phyloP scores from a whole-genome alignment of 1,140 invertebrate species.

The Cheumatopsyche charites region DNA sequence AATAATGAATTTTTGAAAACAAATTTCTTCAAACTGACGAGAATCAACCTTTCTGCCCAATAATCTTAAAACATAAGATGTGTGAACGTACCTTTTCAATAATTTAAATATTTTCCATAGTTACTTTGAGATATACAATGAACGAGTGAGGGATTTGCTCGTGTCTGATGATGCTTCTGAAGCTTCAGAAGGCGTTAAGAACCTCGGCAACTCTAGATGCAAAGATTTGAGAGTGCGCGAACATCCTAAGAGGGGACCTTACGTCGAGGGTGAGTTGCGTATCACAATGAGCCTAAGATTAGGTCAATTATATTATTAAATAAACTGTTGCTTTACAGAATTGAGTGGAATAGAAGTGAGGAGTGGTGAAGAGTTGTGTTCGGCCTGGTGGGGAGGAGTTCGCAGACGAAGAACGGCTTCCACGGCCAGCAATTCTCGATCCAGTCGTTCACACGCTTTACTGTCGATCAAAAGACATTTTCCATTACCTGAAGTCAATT shows the following conservation, averaged over 20 bases:
- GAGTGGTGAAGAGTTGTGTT: conserved; percentile 56
- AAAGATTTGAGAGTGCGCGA: conserved; percentile 80
- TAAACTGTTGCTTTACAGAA: conserved; percentile 53
- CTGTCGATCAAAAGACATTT: conserved; percentile 59
- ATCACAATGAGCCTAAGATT: too few relatives aligned
- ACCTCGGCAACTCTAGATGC: conserved; percentile 44
- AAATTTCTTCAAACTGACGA: too few relatives aligned
- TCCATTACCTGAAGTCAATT: conserved; percentile 59
- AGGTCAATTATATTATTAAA: too few relatives aligned
- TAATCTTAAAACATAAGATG: not conserved
- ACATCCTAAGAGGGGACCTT: conserved; percentile 86
- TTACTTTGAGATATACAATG: conserved; percentile 88
- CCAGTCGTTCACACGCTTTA: conserved; percentile 71
- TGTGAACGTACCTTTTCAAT: not conserved
- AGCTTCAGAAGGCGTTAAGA: not conserved
- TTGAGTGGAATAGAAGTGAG: conserved; percentile 62
- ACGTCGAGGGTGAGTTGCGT: conserved; percentile 76
- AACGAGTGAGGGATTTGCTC: conserved; percentile 79
- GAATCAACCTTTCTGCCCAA: too few relatives aligned
- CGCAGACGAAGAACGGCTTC: conserved; percentile 59
- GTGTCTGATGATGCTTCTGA: conserved; percentile 57
- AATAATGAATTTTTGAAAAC: too few relatives aligned
- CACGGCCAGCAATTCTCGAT: conserved; percentile 61
- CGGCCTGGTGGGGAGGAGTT: conserved; percentile 60
- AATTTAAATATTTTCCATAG: conserved; percentile 53